phyloP scores from a whole-genome alignment of 1,140 invertebrate genomes.

The Diuraphis noxia region DNA sequence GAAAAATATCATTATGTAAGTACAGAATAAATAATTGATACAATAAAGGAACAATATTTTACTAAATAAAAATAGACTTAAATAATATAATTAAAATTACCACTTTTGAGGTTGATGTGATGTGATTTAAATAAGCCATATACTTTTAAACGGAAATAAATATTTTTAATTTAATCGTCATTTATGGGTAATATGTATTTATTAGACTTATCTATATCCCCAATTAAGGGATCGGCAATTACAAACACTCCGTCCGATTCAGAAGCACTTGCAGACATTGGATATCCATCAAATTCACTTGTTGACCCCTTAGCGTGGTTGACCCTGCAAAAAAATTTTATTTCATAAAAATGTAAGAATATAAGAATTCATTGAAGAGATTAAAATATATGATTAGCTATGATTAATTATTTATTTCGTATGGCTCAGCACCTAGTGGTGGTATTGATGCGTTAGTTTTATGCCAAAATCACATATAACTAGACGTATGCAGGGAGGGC shows the following conservation, averaged over 20 bases:
- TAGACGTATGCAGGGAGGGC: too few species aligned
- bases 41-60: constrained; percentile 15
- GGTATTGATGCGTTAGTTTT: too few species aligned
- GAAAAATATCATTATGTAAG: neutral
- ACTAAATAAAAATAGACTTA: neutral
- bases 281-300: neutral
- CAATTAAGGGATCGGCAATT: constrained; percentile 27
- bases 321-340: constrained; percentile 2
- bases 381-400: neutral
- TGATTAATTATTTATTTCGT: neutral
- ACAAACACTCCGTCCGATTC: constrained; percentile 27
- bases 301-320: neutral
- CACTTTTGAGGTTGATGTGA: neutral
- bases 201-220: constrained; percentile 34
- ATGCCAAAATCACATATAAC: too few species aligned
- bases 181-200: constrained; percentile 39
- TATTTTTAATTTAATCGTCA: neutral
- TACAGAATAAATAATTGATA: neutral
- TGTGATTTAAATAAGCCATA: neutral
- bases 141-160: neutral
- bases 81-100: neutral
- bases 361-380: neutral
- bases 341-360: neutral
- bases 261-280: constrained; percentile 13
- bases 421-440: too few species aligned